Conservation (phyloP, 2,888 invertebrate species). For the Steinernema carpocapsae region DNA sequence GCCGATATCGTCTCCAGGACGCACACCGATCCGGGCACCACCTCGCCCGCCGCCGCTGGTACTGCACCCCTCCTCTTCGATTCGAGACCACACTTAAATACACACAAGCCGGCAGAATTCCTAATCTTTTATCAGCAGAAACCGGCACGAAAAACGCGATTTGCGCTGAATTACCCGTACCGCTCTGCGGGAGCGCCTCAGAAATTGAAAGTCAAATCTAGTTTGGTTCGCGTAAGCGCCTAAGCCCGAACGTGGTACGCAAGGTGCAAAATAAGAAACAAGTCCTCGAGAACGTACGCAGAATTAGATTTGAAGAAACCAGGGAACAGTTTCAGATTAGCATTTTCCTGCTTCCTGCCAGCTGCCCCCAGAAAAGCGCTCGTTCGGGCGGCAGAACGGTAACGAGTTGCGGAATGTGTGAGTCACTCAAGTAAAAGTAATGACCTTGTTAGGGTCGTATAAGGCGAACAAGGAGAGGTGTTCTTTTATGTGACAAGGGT, state of each 20-base stretch:
- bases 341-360: too few species aligned
- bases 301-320: too few species aligned
- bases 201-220: neutral
- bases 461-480: neutral
- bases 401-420: neutral
- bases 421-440: neutral
- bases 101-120: neutral
- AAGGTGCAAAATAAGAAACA: neutral
- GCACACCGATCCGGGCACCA: slow-evolving; percentile 1
- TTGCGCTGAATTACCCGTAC: neutral
- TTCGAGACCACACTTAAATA: too few species aligned
- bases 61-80: neutral
- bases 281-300: neutral
- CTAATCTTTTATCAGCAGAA: slow-evolving; percentile 22
- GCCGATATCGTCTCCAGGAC: slow-evolving; percentile 27
- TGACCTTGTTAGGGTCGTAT: neutral
- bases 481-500: neutral
- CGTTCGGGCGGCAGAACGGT: too few species aligned
- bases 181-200: neutral
- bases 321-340: too few species aligned
- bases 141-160: slow-evolving; percentile 9
- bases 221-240: neutral
- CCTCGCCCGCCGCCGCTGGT: too few species aligned
- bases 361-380: too few species aligned
- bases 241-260: neutral